phyloP scores from a whole-genome alignment of 2,113 vertebrate species.

The Apteryx mantelli region DNA sequence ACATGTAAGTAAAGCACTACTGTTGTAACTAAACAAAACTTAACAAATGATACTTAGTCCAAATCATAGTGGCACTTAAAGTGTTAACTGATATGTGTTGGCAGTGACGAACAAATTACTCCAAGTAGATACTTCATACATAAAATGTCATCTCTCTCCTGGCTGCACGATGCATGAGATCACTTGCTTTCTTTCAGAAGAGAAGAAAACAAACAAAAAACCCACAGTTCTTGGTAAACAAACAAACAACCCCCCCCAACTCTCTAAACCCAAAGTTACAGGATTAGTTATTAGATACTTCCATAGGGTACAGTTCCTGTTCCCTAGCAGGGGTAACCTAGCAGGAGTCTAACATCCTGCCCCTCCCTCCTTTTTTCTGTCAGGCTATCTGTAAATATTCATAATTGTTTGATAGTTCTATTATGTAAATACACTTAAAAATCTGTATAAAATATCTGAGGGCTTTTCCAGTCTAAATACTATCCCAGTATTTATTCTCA shows the following conservation, averaged over 20 bases:
- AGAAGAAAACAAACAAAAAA: not conserved
- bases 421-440: not conserved
- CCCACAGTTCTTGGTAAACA: not conserved
- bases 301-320: not conserved
- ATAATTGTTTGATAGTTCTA: not conserved
- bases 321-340: not conserved
- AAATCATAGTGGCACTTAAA: not conserved
- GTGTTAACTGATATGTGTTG: conserved; percentile 1
- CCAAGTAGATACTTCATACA: not conserved
- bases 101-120: not conserved
- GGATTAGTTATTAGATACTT: not conserved
- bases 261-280: not conserved
- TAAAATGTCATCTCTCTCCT: not conserved
- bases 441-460: conserved; percentile 18
- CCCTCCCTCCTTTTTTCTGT: not conserved
- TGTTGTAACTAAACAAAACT: not conserved
- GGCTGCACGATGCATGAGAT: not conserved
- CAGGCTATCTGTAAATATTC: not conserved
- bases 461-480: conserved; percentile 39
- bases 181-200: not conserved
- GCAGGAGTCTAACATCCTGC: not conserved
- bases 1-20: not conserved
- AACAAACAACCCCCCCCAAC: not conserved
- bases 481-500: not conserved
- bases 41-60: not conserved